Base-by-base conservation (phyloP, 2,888 invertebrate species). In the Tachystola acroxantha region DNA sequence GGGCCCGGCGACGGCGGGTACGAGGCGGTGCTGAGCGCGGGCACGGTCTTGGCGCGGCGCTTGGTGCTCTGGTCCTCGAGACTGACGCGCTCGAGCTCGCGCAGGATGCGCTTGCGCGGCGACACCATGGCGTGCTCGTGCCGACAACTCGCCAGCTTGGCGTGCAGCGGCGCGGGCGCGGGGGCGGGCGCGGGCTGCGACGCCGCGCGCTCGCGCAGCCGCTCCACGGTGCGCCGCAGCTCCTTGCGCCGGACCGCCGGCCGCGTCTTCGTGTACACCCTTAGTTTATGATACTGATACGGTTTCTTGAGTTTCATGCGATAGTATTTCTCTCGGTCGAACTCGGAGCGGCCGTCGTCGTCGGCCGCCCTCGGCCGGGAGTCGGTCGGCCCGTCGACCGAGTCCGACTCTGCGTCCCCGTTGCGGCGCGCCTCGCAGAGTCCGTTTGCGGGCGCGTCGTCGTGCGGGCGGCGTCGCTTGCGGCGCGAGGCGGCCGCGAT, bases 101-200 rank as follows among this genome's bases (percentile, higher is more conserved):
- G 89, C 43, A 95, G 82, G 74, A 95, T 93, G 52, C 95, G 89
- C 68, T 95, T 95, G 26, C 95, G 89, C 33, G 95, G 95, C 42
- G 95, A 95, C 16, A 95, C 94, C 55, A 93, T 91, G 52, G 67
- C 68, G 65, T 85, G 87, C 57, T 88, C 87, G 59, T 82, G 86
- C 32, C 85, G 74, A 43, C 86, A 86, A 50, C 55, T 75, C 12
- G 76, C 81, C 32, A 84, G 57, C 59, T 86, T 85, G 7, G 77
- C 80, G 57, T 85, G 82, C 32, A 84, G 75, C 32, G 81, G 77
- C 37, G 65, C 66, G n/a, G n/a, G n/a, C n/a, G 77, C 80, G 57
- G 84, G 82, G 33, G 84, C 75, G 32, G 80, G 77, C 36, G 65
- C 66, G 40, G 81, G 80, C 45, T 74, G 59, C 25, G 77, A 58